These are phyloP conservation scores for Scolopax rusticola DNA, from an alignment of 2,797 vertebrate species.

Conservation along the genomic window DNA sequence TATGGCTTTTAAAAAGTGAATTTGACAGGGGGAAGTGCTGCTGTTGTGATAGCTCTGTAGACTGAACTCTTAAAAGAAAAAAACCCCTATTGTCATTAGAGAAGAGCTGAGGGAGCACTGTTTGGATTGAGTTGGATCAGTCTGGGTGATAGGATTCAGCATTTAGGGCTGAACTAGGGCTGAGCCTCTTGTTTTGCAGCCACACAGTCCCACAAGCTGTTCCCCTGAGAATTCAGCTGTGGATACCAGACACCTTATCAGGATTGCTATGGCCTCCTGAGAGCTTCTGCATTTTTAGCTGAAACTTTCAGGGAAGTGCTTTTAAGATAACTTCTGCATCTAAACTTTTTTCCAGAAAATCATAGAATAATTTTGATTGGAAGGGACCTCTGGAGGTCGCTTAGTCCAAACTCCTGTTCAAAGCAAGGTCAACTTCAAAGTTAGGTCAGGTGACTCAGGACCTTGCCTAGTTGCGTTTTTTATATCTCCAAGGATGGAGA, in stretches of 20 bases:
- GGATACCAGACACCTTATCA: not conserved
- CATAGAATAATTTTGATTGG: not conserved
- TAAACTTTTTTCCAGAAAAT: constrained; percentile 21
- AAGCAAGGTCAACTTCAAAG: constrained; percentile 15
- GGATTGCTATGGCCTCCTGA: not conserved
- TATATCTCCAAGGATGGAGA: not conserved
- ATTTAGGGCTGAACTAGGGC: not conserved
- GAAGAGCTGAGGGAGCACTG: constrained; percentile 59
- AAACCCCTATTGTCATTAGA: constrained; percentile 27
- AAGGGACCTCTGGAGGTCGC: not conserved
- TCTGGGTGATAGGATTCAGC: constrained; percentile 39
- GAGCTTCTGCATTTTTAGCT: not conserved
- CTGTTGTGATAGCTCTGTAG: constrained; percentile 50
- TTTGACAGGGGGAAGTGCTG: constrained; percentile 37
- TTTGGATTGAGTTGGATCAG: constrained; percentile 64
- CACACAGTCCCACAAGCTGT: not conserved
- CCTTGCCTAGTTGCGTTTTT: not conserved
- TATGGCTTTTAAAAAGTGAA: constrained; percentile 39
- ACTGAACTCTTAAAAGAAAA: constrained; percentile 36
- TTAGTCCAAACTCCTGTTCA: not conserved
- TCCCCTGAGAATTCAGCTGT: constrained; percentile 4
- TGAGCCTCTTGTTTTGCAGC: constrained; percentile 30
- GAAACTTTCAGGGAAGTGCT: not conserved
- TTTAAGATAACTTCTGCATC: not conserved
- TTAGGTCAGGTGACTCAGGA: not conserved